Base-by-base conservation (phyloP, 2,113 vertebrate species). In the Balaenoptera acutorostrata region DNA sequence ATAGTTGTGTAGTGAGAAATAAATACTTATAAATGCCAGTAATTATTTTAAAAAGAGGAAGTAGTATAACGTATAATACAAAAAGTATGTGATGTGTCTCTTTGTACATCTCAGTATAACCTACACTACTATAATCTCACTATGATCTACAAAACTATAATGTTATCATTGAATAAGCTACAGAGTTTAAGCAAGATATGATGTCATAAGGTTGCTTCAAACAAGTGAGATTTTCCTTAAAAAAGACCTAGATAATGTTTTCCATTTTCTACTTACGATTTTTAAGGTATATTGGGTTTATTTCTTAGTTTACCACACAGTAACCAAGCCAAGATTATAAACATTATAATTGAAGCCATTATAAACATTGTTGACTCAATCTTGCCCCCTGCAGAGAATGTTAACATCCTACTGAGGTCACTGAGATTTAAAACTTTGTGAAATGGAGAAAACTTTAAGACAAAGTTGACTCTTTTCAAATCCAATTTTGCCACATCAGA, bases 401-500 rank as follows among this genome's bases (percentile, higher is more conserved):
- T 23, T 11, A 8, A 61, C 25, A 86, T 93, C 39, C 88, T 72
- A 41, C n/a, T 74, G 41, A 78, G 46, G 72, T 86, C 46, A 72
- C 12, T 57, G 13, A 11, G 52, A 88, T 81, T 94, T 77, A 27
- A 81, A 96, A 88, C 36, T 15, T 81, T 5, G 44, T 29, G n/a
- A 77, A 41, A 85, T 1, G 3, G 46, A 90, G 55, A 69, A 93
- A 95, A 83, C 0, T 2, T 89, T 71, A 91, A 80, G 57, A 59
- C 78, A 82, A 82, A 92, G 25, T 61, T 77, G 64, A 75, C 11
- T 85, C 72, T 49, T 87, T 91, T 61, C 77, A 96, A 95, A 89
- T 95, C 39, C 27, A 90, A 23, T 57, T 77, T 86, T 86, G 25
- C n/a, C 25, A 33, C 17, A 82, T 83, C n/a, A 68, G 46, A 83